phyloP scores from a whole-genome alignment of 2,888 invertebrate genomes.

The Torymus tubicola region DNA sequence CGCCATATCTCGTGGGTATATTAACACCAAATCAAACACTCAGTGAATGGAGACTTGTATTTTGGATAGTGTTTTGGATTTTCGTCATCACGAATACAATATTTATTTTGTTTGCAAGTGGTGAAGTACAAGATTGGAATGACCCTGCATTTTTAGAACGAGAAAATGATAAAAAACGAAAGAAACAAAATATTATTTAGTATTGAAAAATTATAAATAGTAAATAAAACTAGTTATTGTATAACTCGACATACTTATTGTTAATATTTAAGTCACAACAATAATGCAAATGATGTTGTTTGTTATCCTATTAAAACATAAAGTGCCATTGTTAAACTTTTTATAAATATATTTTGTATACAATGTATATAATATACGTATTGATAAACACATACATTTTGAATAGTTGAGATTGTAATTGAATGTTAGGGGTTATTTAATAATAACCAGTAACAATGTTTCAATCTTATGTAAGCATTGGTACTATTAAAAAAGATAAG shows the following conservation, averaged over 20 bases:
- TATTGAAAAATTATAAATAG: slow-evolving; percentile 8
- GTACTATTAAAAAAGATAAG: too few relatives aligned
- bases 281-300: background rate
- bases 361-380: background rate
- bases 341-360: background rate
- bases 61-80: slow-evolving; percentile 87
- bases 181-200: background rate
- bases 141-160: slow-evolving; percentile 75
- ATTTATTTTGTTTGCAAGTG: slow-evolving; percentile 85
- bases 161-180: slow-evolving; percentile 35
- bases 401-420: too few relatives aligned
- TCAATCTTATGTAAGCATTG: too few relatives aligned
- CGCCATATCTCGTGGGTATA: slow-evolving; percentile 83
- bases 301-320: background rate
- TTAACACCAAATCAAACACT: slow-evolving; percentile 76
- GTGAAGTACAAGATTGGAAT: slow-evolving; percentile 88
- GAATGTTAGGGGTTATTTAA: too few relatives aligned
- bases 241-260: background rate
- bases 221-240: background rate
- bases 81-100: slow-evolving; percentile 83
- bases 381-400: background rate
- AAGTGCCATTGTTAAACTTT: slow-evolving; percentile 14
- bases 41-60: slow-evolving; percentile 86
- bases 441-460: too few relatives aligned
- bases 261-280: slow-evolving; percentile 18